Evolutionary conservation across 2,797 vertebrate genomes (phyloP).

Genomic region (Ctenochaetus hawaiiensis): DNA sequence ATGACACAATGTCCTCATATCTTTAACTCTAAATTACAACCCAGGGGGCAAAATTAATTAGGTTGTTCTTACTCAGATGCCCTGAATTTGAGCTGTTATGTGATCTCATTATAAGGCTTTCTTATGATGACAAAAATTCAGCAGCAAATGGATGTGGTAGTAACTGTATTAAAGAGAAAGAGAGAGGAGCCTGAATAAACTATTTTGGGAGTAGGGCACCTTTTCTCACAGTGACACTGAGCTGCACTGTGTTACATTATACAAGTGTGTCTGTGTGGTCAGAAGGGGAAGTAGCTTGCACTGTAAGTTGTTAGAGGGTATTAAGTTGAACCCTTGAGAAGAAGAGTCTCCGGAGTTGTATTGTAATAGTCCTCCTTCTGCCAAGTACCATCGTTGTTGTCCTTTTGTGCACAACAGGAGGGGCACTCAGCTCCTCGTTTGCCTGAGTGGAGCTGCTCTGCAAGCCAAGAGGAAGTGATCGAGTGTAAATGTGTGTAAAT

Average conservation of each 20-base stretch:
- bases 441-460: neutral
- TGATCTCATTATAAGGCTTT: neutral
- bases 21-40: neutral
- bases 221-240: neutral
- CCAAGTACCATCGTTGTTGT: neutral
- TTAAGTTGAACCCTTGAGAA: neutral
- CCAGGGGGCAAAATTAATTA: neutral
- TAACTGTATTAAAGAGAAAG: neutral
- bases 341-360: neutral
- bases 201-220: no score
- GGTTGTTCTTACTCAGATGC: no score
- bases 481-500: constrained; percentile 33
- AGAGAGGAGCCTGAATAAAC: neutral
- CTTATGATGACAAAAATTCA: neutral
- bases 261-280: neutral
- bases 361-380: neutral
- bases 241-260: neutral
- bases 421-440: neutral
- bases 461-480: constrained; percentile 12
- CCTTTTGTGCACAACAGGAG: constrained; percentile 33
- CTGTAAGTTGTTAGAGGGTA: neutral
- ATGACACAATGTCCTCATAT: neutral
- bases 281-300: neutral
- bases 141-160: neutral
- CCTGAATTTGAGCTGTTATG: neutral